A percentile compares a stretch with the other conserved stretches of the same genome.
Evolutionary conservation across 2,113 vertebrate species (phyloP).

Genomic region (Jacana jacana): DNA sequence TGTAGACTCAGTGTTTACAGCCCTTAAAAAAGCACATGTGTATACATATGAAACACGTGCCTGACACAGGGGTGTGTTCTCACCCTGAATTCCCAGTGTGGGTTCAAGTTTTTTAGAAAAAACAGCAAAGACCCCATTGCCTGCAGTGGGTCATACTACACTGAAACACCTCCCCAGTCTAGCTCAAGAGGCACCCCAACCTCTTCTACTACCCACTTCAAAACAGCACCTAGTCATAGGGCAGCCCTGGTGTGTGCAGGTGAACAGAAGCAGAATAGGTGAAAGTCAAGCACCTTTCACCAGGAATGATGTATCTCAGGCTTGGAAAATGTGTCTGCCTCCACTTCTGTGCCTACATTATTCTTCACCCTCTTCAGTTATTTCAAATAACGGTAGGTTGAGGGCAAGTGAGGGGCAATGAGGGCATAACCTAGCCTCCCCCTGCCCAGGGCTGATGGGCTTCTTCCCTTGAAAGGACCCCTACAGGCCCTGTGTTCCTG

Average conservation of each 20-base stretch:
- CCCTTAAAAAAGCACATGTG: neutral
- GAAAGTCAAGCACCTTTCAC: neutral
- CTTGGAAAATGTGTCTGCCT: fast-evolving
- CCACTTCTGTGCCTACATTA: neutral
- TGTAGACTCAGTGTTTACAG: neutral
- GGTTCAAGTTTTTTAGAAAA: neutral
- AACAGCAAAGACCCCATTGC: neutral
- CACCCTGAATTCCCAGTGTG: neutral
- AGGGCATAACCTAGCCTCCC: neutral
- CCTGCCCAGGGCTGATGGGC: neutral
- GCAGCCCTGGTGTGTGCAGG: neutral
- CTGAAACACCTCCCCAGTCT: neutral
- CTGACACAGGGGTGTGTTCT: neutral
- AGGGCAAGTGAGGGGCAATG: neutral
- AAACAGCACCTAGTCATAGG: neutral
- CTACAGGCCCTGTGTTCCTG: neutral
- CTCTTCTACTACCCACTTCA: neutral
- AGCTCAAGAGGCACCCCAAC: neutral
- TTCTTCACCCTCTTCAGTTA: neutral
- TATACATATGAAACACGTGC: neutral
- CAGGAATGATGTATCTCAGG: neutral
- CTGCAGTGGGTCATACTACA: neutral
- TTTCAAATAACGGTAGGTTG: neutral
- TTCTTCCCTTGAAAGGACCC: neutral
- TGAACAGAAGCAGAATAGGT: neutral